These are phyloP conservation scores for Aphelocoma californica DNA, from an alignment of 2,797 vertebrate genomes.

Conservation along the genomic window DNA sequence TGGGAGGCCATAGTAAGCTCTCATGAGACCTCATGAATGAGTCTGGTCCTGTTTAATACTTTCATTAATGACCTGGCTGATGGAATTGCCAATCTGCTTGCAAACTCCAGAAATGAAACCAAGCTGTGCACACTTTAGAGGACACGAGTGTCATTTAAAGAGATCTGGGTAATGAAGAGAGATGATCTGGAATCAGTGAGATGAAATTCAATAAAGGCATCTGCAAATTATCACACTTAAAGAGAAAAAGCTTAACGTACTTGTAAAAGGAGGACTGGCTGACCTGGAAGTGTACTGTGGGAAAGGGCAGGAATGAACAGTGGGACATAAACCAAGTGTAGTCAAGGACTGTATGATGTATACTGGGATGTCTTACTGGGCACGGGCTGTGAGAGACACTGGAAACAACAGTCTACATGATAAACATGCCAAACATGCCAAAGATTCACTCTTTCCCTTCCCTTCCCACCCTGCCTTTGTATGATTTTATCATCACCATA, in stretches of 20 bases:
- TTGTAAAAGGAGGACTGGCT: not conserved
- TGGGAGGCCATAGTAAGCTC: not conserved
- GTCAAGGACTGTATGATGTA: not conserved
- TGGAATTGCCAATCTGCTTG: slow-evolving; percentile 8
- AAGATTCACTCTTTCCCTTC: not conserved
- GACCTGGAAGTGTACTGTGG: not conserved
- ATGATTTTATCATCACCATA: not conserved
- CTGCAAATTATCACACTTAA: not conserved
- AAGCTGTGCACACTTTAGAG: not conserved
- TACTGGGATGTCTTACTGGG: not conserved
- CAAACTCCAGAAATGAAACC: slow-evolving; percentile 19
- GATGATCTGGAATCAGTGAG: slow-evolving; percentile 14
- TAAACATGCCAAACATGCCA: not conserved
- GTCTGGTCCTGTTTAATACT: not conserved
- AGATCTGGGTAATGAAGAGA: slow-evolving; percentile 17
- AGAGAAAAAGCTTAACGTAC: not conserved
- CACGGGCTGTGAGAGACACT: not conserved
- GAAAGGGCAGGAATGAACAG: not conserved
- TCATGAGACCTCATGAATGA: not conserved
- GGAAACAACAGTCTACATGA: not conserved
- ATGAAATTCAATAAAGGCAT: slow-evolving; percentile 25
- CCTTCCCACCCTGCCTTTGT: not conserved
- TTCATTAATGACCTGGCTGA: slow-evolving; percentile 1
- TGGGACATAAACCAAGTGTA: not conserved
- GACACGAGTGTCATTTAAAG: slow-evolving; percentile 16